Conservation (phyloP, 2,113 vertebrate species). For the Speoplatyrhinus poulsoni region DNA sequence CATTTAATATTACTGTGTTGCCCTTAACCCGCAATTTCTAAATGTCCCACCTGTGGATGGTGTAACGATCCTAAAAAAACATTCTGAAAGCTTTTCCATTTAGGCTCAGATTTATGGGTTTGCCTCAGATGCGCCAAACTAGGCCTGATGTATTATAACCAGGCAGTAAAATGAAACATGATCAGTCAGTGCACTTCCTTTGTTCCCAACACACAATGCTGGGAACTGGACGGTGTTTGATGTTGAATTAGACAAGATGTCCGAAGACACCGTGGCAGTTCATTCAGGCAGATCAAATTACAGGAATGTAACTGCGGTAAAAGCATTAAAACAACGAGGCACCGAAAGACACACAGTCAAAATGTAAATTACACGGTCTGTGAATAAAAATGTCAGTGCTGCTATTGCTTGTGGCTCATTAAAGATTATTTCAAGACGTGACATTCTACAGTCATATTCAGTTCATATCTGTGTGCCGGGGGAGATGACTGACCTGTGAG, state of each 20-base stretch:
- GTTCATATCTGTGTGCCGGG: neutral
- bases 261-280: neutral
- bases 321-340: too few species aligned
- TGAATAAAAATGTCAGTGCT: too few species aligned
- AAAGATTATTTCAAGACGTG: neutral
- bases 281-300: neutral
- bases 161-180: constrained; percentile 11
- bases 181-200: constrained; percentile 21
- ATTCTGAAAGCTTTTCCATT: constrained; percentile 16
- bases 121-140: constrained; percentile 6
- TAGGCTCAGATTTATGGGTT: constrained; percentile 31
- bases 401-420: too few species aligned
- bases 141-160: constrained; percentile 23
- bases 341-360: too few species aligned
- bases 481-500: constrained; percentile 70
- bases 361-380: too few species aligned
- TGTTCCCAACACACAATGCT: constrained; percentile 6
- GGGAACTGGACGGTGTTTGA: neutral
- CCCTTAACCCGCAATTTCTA: constrained; percentile 21
- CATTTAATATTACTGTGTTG: constrained; percentile 35
- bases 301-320: too few species aligned
- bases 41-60: constrained; percentile 15
- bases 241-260: neutral
- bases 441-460: neutral
- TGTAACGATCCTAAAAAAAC: constrained; percentile 10